Evolutionary conservation across 1,140 invertebrate genomes (phyloP).

Genomic region (Sweltsa coloradensis): DNA sequence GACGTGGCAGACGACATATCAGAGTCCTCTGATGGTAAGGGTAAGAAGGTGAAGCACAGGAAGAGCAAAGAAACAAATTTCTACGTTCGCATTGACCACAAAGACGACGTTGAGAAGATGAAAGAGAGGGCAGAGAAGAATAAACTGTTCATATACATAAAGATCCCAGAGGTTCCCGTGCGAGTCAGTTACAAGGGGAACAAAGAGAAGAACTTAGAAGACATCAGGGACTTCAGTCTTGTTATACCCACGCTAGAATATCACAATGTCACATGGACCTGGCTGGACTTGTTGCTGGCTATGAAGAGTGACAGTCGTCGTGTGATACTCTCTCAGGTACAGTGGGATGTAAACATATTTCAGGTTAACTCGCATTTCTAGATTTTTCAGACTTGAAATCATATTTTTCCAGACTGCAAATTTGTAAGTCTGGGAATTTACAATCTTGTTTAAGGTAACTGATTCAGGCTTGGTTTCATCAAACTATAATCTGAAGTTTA

Average conservation of each 20-base stretch:
- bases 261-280: constrained; percentile 98
- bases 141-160: constrained; percentile 97
- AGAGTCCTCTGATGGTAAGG: constrained; percentile 34
- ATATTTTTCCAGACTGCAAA: too few relatives aligned
- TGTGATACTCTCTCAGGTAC: constrained; percentile 74
- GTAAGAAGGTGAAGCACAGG: constrained; percentile 27
- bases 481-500: too few relatives aligned
- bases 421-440: too few relatives aligned
- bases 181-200: constrained; percentile 94
- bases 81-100: constrained; percentile 71
- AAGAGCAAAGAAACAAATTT: constrained; percentile 72
- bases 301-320: constrained; percentile 89
- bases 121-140: constrained; percentile 97
- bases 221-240: constrained; percentile 86
- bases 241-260: constrained; percentile 94
- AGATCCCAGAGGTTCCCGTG: constrained; percentile 94
- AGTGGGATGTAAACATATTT: too few relatives aligned
- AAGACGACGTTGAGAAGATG: constrained; percentile 97
- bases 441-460: too few relatives aligned
- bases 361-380: too few relatives aligned
- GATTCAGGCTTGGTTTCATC: too few relatives aligned
- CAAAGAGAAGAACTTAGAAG: constrained; percentile 96
- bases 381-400: too few relatives aligned
- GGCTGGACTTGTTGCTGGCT: constrained; percentile 92
- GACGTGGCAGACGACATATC: constrained; percentile 40